phyloP scores from a whole-genome alignment of 2,888 invertebrate genomes.

The Aricia artaxerxes region DNA sequence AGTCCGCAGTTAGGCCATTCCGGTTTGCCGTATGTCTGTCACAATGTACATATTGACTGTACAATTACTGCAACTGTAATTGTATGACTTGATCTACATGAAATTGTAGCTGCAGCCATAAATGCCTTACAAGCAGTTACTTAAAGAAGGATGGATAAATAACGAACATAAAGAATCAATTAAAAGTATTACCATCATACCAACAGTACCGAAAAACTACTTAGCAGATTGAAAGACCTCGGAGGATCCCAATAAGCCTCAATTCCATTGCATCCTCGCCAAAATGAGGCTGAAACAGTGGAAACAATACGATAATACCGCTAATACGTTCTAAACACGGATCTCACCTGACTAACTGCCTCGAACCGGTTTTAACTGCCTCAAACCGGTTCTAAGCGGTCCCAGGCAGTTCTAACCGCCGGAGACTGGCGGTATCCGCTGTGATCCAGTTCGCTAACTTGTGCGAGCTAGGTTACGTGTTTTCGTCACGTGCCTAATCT shows the following conservation, averaged over 20 bases:
- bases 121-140: too few species aligned
- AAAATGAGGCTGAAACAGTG: constrained; percentile 17
- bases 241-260: neutral
- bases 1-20: constrained; percentile 30
- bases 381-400: constrained; percentile 45
- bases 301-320: constrained; percentile 27
- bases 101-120: too few species aligned
- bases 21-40: constrained; percentile 9
- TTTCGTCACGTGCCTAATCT: constrained; percentile 52
- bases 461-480: constrained; percentile 63
- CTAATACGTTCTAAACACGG: constrained; percentile 49
- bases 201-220: neutral
- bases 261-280: constrained; percentile 5
- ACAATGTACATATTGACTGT: constrained; percentile 9
- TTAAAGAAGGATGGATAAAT: too few species aligned
- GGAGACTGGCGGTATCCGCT: constrained; percentile 59
- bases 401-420: constrained; percentile 49
- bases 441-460: constrained; percentile 69
- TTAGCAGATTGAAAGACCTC: neutral
- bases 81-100: neutral
- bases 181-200: too few species aligned
- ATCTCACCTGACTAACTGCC: constrained; percentile 68
- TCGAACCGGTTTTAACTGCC: constrained; percentile 48
- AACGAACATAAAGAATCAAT: too few species aligned
- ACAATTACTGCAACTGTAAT: constrained; percentile 4